Percentiles rank a stretch among this genome's conserved stretches.
Evolutionary conservation across 2,888 invertebrate species (phyloP).

Genomic region (Halocaridina rubra): DNA sequence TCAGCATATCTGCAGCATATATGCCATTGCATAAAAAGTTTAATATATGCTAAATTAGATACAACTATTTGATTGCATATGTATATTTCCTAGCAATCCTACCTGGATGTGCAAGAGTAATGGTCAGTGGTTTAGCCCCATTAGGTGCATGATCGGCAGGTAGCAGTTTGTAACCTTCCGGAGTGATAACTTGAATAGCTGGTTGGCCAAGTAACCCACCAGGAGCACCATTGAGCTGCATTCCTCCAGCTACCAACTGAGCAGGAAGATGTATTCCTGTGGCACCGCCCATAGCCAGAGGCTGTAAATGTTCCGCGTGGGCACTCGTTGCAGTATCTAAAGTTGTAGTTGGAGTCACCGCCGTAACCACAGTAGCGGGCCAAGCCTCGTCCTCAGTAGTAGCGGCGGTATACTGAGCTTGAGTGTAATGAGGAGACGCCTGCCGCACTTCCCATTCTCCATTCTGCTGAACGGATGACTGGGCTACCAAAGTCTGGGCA

Average conservation of each 20-base stretch:
- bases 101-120: constrained; percentile 59
- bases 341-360: constrained; percentile 7
- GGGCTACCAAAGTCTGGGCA: background rate
- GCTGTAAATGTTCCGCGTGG: constrained; percentile 16
- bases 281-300: constrained; percentile 32
- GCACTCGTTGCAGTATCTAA: constrained; percentile 17
- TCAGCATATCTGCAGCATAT: too few species aligned
- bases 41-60: background rate
- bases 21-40: too few species aligned
- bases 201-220: constrained; percentile 52
- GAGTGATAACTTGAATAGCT: constrained; percentile 57
- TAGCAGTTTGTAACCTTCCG: constrained; percentile 56
- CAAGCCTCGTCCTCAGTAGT: constrained; percentile 40
- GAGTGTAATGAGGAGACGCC: constrained; percentile 26
- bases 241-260: constrained; percentile 54
- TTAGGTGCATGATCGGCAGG: constrained; percentile 53
- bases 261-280: constrained; percentile 51
- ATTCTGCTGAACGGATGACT: constrained; percentile 25
- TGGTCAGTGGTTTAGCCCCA: constrained; percentile 54
- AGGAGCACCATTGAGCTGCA: constrained; percentile 53
- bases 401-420: constrained; percentile 16
- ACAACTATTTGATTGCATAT: background rate
- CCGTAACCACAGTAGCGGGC: constrained; percentile 17
- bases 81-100: constrained; percentile 16
- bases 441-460: constrained; percentile 33